phyloP scores from a whole-genome alignment of 2,888 invertebrate genomes.

The Caenorhabditis zanzibari region DNA sequence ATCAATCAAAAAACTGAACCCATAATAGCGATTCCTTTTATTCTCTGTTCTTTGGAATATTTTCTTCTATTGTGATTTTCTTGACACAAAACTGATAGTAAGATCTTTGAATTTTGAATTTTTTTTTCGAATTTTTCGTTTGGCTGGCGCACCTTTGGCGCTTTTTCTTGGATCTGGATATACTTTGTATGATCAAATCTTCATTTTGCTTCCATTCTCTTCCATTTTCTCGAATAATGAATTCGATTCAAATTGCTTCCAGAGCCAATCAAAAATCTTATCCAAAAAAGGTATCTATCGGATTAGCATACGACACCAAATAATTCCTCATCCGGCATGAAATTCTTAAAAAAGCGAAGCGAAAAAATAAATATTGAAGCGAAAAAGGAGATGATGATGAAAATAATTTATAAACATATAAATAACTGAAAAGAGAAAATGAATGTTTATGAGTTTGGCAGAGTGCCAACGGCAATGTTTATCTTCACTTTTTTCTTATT shows the following conservation, averaged over 20 bases:
- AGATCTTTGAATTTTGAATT: background rate
- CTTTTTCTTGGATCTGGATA: too few relatives aligned
- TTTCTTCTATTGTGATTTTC: background rate
- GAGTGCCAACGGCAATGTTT: conserved; percentile 54
- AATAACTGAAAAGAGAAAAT: conserved; percentile 27
- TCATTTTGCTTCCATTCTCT: background rate
- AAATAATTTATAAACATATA: conserved; percentile 38
- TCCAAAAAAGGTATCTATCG: background rate
- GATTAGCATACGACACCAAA: conserved; percentile 1
- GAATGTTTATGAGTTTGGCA: conserved; percentile 48
- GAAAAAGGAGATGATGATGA: background rate
- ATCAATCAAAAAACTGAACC: background rate
- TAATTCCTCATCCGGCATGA: too few relatives aligned
- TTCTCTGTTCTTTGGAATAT: background rate
- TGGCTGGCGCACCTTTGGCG: too few relatives aligned
- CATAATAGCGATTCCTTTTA: background rate
- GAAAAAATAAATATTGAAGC: background rate
- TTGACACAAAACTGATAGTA: background rate
- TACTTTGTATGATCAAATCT: background rate
- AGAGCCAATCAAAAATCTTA: too few relatives aligned
- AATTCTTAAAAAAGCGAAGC: too few relatives aligned
- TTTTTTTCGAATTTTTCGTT: too few relatives aligned
- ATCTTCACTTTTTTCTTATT: conserved; percentile 7
- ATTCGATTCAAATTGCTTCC: background rate
- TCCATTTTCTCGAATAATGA: too few relatives aligned